Evolutionary conservation across 2,797 vertebrate genomes (phyloP).

Genomic region (Sciurus carolinensis): DNA sequence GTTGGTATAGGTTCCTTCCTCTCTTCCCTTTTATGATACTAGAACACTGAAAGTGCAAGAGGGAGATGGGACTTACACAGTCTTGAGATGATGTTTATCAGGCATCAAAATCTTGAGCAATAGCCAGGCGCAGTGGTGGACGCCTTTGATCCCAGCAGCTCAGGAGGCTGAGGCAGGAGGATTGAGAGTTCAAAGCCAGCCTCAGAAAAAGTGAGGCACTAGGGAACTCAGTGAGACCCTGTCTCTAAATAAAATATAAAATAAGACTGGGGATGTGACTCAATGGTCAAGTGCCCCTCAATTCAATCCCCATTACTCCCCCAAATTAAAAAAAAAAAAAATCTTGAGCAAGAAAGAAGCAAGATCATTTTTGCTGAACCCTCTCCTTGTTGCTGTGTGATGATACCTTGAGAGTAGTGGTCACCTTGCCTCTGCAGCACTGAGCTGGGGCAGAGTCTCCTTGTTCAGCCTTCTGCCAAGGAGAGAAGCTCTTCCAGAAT

Average conservation of each 20-base stretch:
- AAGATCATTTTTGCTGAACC: neutral
- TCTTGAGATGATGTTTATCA: neutral
- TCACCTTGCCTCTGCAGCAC: neutral
- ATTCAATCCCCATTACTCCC: too few species aligned
- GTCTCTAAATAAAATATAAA: too few species aligned
- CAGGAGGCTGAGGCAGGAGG: too few species aligned
- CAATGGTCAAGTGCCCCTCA: too few species aligned
- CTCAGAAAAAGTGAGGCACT: too few species aligned
- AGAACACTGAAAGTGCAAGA: neutral
- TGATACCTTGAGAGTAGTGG: neutral
- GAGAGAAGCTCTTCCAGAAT: neutral
- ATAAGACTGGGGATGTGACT: too few species aligned
- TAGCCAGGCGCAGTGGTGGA: too few species aligned
- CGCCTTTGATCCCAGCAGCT: too few species aligned
- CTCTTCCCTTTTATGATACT: neutral
- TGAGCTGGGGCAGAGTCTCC: fast-evolving
- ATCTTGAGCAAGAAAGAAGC: neutral
- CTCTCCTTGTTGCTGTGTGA: neutral
- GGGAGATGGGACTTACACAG: too few species aligned
- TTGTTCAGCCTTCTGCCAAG: neutral
- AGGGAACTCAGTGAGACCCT: too few species aligned
- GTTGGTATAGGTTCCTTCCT: neutral
- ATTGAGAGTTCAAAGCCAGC: too few species aligned
- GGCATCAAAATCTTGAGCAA: neutral
- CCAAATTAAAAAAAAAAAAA: neutral